Base-by-base conservation (phyloP, 2,797 vertebrate genomes). In the Enteromius trimaculatus region DNA sequence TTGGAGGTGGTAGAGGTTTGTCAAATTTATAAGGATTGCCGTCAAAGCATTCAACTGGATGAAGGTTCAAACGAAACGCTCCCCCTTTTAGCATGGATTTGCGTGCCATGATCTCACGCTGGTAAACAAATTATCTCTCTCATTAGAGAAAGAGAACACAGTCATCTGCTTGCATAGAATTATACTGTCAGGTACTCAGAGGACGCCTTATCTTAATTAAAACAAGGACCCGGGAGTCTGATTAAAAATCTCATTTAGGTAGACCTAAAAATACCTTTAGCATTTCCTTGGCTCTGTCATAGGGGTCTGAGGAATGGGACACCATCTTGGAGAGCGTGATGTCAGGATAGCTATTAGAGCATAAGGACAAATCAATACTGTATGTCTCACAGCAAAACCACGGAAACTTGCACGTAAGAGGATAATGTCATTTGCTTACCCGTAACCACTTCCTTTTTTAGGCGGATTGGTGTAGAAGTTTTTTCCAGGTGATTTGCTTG, bases 401-500 rank as follows among this genome's bases (percentile, higher is more conserved):
- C 37, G 0, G 75, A 87, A 42, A 80, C 55, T 60, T 62, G 34
- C 34, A 31, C 4, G 49, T 68, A 13, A 34, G n/a, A 83, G 19
- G 16, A 82, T 72, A 19, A 53, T 51, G 16, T 83, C 21, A 76
- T 66, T 83, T 34, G 42, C 88, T 92, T 93, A 98, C 96, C 96
- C 95, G 90, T 95, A 97, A 90, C 96, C 96, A 71, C 94, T 96
- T 92, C 96, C 96, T 84, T 94, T 96, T 90, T 97, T 97, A 47
- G 94, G 89, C 34, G 96, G 96, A 87, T 86, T 96, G 76, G 95
- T 97, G 86, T 95, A 92, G 31, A 98, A 87, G 89, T 97, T 97
- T 90, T 95, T 97, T 55, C 95, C 95, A 75, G 95, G 93, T 64
- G 93, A 85, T 83, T 89, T 34, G 34, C 93, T 93, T 19, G 87